Evolutionary conservation across 2,113 vertebrate genomes (phyloP), one percentile per base, ranked within the genome.

Genomic region (Prochilodus magdalenae): DNA sequence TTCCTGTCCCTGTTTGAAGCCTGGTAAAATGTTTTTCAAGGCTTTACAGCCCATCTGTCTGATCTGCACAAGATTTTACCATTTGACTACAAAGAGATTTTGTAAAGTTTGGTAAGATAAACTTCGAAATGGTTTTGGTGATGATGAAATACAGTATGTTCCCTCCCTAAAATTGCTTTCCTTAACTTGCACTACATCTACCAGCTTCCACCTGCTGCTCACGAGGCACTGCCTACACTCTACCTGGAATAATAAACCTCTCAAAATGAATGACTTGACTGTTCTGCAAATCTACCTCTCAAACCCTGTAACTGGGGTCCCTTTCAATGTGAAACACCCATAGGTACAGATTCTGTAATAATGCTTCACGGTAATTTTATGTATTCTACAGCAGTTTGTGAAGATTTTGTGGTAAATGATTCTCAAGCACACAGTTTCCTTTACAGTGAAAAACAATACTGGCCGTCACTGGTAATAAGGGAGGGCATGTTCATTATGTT

Each of bases 151-250:
- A 1, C 22, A 14, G 10, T 14, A 26, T 53, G n/a, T 26, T 8
- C 16, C n/a, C 0, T 20, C 33, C 33, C 30, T 26, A 12, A 55
- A 33, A 13, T 3, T 71, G 22, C 88, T 87, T 83, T 89, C 90
- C 91, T 94, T 84, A 94, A 92, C 87, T 67, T 62, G 60, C 22
- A 73, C 83, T 71, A 95, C 94, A 88, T 95, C 47, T 87, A 90
- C 62, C 91, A 91, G 81, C 94, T 95, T 44, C 94, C 93, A 1
- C 81, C 89, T 47, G 90, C 86, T 62, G 92, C 93, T 26, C 91
- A 94, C 83, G 89, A 90, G 44, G 87, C 79, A 36, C 81, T 93
- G 77, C 78, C 87, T 57, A 82, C 4, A 78, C 81, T 91, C 80
- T 63, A 76, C 33, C 84, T 93, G 53, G 92, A 86, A 7, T 44